Conservation (phyloP, 2,113 vertebrate species). For the Rhinoptilus africanus region DNA sequence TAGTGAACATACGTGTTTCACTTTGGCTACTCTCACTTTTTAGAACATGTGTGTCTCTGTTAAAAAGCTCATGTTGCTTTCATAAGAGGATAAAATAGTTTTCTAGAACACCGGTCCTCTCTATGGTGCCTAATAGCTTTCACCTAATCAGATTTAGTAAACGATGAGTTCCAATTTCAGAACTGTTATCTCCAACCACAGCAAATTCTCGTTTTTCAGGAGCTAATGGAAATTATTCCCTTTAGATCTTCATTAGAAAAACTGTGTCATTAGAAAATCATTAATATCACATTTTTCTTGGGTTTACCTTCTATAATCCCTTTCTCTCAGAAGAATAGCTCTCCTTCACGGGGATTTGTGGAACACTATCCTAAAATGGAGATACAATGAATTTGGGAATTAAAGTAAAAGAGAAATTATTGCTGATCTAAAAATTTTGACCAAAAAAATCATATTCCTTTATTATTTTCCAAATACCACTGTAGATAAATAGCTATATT, state of each 20-base stretch:
- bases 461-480: background rate
- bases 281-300: background rate
- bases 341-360: background rate
- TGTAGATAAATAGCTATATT: background rate
- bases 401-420: background rate
- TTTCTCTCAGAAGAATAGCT: background rate
- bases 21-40: background rate
- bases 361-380: background rate
- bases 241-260: background rate
- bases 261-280: background rate
- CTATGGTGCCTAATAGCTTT: background rate
- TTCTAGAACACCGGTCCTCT: background rate
- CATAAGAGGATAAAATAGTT: background rate
- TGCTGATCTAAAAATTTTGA: background rate
- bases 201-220: background rate
- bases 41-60: background rate
- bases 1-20: background rate
- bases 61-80: background rate
- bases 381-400: background rate
- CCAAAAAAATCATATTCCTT: background rate
- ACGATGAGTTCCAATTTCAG: background rate
- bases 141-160: background rate
- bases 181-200: background rate
- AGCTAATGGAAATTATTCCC: background rate
- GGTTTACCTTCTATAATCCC: background rate